phyloP scores from a whole-genome alignment of 1,140 invertebrate genomes.

The Panulirus ornatus region DNA sequence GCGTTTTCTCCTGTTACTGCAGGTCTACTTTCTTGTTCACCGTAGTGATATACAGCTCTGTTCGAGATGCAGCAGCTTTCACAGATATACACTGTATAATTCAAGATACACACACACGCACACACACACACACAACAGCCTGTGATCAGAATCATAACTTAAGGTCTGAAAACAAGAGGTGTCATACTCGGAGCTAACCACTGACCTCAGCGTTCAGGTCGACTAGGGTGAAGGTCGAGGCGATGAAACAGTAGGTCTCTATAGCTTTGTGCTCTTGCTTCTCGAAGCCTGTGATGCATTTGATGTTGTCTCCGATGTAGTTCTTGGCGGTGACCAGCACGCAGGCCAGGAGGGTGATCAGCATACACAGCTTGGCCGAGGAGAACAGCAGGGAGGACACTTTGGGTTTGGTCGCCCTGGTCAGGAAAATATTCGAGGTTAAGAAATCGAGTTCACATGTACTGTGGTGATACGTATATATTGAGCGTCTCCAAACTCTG shows the following conservation, averaged over 20 bases:
- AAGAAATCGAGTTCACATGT: not conserved
- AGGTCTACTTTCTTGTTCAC: too few relatives aligned
- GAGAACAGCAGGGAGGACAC: conserved; percentile 37
- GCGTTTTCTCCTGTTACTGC: too few relatives aligned
- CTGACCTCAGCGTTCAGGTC: conserved; percentile 52
- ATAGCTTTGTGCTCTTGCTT: conserved; percentile 76
- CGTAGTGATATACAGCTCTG: too few relatives aligned
- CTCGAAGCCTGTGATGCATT: conserved; percentile 64
- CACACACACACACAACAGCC: too few relatives aligned
- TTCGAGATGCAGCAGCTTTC: too few relatives aligned
- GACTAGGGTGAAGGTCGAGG: conserved; percentile 77
- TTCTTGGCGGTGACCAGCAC: conserved; percentile 68
- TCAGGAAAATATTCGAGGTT: too few relatives aligned
- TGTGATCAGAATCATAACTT: too few relatives aligned
- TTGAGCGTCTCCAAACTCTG: not conserved
- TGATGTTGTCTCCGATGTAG: conserved; percentile 71
- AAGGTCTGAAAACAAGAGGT: too few relatives aligned
- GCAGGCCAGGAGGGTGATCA: conserved; percentile 50
- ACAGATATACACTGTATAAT: too few relatives aligned
- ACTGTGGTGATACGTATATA: not conserved
- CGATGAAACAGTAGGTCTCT: conserved; percentile 77
- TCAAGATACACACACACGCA: too few relatives aligned
- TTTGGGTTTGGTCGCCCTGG: conserved; percentile 41
- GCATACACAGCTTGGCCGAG: conserved; percentile 34
- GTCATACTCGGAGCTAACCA: too few relatives aligned